Percentiles rank a stretch among this genome's conserved stretches.
These are phyloP conservation scores for Hafferia zeledoni DNA, from an alignment of 2,797 vertebrate species.

Conservation along the genomic window DNA sequence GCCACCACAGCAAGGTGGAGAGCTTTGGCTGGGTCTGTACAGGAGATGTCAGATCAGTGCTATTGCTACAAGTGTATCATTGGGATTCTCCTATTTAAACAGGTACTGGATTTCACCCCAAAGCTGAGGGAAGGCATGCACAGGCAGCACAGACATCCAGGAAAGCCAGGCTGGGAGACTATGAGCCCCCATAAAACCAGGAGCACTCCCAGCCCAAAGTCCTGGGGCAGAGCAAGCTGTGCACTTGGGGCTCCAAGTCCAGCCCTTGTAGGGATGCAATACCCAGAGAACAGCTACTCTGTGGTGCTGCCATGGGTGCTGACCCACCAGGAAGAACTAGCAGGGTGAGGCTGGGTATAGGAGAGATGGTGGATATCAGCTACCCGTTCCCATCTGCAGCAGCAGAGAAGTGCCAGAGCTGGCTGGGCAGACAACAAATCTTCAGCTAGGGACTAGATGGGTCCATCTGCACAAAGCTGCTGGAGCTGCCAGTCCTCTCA, in stretches of 20 bases:
- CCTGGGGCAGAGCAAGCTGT: background rate
- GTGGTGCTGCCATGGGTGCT: background rate
- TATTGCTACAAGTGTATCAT: background rate
- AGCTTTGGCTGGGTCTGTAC: background rate
- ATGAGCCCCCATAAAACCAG: background rate
- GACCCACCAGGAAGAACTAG: rapidly evolving
- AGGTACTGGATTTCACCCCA: background rate
- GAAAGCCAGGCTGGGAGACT: background rate
- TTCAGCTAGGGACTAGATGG: background rate
- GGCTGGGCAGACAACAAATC: background rate
- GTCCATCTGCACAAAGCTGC: constrained; percentile 20
- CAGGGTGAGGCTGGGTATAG: background rate
- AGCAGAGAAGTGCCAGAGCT: background rate
- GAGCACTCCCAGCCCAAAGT: background rate
- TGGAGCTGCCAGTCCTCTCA: constrained; percentile 4
- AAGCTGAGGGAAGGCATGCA: background rate
- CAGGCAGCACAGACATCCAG: background rate
- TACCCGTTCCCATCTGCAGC: background rate
- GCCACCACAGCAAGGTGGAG: no score
- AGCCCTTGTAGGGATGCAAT: background rate
- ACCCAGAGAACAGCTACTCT: rapidly evolving
- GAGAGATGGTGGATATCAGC: rapidly evolving
- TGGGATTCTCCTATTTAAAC: background rate
- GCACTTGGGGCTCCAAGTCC: background rate
- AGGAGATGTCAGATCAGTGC: background rate